Base-by-base conservation (phyloP, 2,797 vertebrate species). In the Enteromius radiatus region DNA sequence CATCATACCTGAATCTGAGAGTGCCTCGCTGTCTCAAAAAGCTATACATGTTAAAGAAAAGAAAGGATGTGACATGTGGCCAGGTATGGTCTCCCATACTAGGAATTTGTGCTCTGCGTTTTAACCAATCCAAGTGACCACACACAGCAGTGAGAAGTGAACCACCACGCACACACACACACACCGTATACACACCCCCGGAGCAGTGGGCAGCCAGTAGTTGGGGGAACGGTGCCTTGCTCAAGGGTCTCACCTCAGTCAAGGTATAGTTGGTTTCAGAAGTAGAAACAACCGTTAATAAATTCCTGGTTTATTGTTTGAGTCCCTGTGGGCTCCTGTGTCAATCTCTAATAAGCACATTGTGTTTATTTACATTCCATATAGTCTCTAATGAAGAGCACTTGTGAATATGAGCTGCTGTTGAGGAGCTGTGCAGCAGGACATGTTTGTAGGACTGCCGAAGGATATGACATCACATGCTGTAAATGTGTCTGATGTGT, bases 311-410 rank as follows among this genome's bases (percentile, higher is more conserved):
- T 82, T 56, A 41, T 56, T 56, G 31, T 67, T 1, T 43, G 21
- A 67, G 43, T 64, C 70, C 33, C 59, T 63, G 31, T 45, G 10
- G 28, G 19, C 54, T 82, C 36, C 17, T 81, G 9, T 54, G 15
- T 64, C 41, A 56, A 36, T 19, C 68, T 47, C 28, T 61, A 54
- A 76, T 49, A 77, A 83, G 69, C 49, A 71, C 59, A 59, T 14
- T 52, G 3, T 70, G 65, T 73, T 81, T 56, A 8, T 65, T 54
- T 82, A 38, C 11, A 36, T 33, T 77, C 80, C 80, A 45, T 68
- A 33, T 38, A n/a, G 76, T 75, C 59, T 38, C 3, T 68, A 64
- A 85, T 67, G 38, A 82, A 56, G 31, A 61, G 76, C 45, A 54
- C 47, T 68, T 61, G 38, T 64, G 67, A 77, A 61, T 47, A 75